A percentile compares a stretch with the other conserved stretches of the same genome.
Evolutionary conservation across 2,797 vertebrate species (phyloP).

Genomic region (Chaunax sp.): DNA sequence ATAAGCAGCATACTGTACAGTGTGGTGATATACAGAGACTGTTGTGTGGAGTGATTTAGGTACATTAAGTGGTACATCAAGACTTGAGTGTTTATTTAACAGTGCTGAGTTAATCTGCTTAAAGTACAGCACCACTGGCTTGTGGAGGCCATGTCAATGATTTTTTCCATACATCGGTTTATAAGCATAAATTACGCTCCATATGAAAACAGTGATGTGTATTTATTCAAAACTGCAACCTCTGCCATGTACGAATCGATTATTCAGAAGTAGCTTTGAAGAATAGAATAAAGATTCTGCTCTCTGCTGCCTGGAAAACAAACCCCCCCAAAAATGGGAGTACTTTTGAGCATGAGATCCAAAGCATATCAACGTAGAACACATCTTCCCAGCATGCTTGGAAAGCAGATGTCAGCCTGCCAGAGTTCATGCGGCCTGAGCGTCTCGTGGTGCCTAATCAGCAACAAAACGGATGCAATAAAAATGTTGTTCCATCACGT

Average conservation of each 20-base stretch:
- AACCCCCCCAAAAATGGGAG: too few species aligned
- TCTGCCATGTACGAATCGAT: not conserved
- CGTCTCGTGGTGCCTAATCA: constrained; percentile 1
- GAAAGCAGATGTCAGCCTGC: constrained; percentile 7
- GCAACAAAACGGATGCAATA: constrained; percentile 1
- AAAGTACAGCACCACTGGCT: constrained; percentile 24
- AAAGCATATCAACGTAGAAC: constrained; percentile 13
- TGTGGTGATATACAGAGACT: constrained; percentile 37
- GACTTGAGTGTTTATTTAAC: constrained; percentile 48
- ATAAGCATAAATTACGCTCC: not conserved
- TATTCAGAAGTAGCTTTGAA: not conserved
- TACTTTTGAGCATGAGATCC: not conserved
- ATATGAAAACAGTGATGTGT: constrained; percentile 14
- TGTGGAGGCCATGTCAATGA: constrained; percentile 10
- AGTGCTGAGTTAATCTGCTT: constrained; percentile 30
- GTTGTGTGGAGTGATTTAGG: constrained; percentile 46
- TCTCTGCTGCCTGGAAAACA: not conserved
- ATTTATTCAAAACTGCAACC: constrained; percentile 8
- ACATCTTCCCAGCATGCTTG: not conserved
- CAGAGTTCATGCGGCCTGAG: constrained; percentile 1
- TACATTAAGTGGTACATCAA: constrained; percentile 51
- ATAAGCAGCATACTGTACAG: constrained; percentile 41
- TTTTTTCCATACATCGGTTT: constrained; percentile 12
- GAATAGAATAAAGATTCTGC: not conserved
- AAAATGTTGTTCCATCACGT: not conserved